Base-by-base conservation (phyloP, 2,797 vertebrate genomes). In the Xerus rutilus region DNA sequence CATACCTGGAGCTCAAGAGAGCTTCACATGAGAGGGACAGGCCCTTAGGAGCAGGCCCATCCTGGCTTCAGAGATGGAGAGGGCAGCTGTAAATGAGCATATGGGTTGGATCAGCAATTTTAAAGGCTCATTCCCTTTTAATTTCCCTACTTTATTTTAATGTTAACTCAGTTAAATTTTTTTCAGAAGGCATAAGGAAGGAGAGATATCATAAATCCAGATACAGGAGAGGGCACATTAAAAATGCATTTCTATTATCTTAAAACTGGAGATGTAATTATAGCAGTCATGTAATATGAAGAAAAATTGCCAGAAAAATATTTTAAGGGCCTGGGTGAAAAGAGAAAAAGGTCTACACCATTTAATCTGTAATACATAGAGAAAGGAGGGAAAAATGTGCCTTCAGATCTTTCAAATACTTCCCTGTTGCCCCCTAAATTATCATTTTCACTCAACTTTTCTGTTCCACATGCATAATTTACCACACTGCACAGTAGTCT, bases 191-290 rank as follows among this genome's bases (percentile, higher is more conserved):
- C 35, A 0, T 94, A 87, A 73, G 47, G 49, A 96, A 97, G 62
- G 65, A 96, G 11, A 97, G 85, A 84, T 86, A 20, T 52, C 88
- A 97, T 77, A 95, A 88, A 97, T 97, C 73, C 64, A 97, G 88
- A 93, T 49, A 90, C 12, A 73, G 93, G 93, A 96, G 88, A 21
- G 5, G 78, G 54, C 91, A 96, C 96, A 97, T 97, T 97, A 97
- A 97, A 97, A 97, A 97, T 84, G 65, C 87, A 62, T 94, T 94
- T 78, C 94, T 92, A 97, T 96, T 97, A 97, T 96, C 93, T 97
- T 84, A 96, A 96, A 96, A 89, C 83, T 78, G 79, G 92, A 59
- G 85, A 94, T 62, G 81, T 87, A 95, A 96, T 97, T 98, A 96
- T 17, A 96, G 73, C 65, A 96, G 93, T 96, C 95, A 93, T 88